Evolutionary conservation across 2,797 vertebrate species (phyloP).

Genomic region (Sebastolobus altivelis): DNA sequence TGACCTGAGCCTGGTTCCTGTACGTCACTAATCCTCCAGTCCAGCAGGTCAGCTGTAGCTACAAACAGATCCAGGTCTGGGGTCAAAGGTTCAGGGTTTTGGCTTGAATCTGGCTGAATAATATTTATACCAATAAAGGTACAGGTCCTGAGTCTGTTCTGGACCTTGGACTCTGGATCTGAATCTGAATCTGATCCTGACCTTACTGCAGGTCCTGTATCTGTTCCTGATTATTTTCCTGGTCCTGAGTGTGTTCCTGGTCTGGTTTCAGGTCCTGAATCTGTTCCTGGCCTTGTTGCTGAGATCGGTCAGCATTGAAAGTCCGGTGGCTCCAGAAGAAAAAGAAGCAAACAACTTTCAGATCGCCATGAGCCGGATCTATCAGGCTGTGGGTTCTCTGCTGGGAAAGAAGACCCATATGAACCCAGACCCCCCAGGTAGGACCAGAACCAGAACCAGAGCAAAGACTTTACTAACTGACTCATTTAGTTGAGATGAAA

Average conservation of each 20-base stretch:
- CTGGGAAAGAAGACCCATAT: constrained; percentile 22
- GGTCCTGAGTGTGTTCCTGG: background rate
- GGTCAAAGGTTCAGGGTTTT: background rate
- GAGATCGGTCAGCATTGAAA: constrained; percentile 88
- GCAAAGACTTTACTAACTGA: background rate
- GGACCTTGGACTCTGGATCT: too few species aligned
- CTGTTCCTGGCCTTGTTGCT: constrained; percentile 76
- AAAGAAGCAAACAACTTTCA: constrained; percentile 89
- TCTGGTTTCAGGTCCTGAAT: background rate
- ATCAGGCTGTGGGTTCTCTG: constrained; percentile 65
- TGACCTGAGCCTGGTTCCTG: background rate
- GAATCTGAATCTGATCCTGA: too few species aligned
- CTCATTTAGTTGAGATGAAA: background rate
- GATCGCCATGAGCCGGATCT: constrained; percentile 87
- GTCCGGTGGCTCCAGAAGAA: constrained; percentile 78
- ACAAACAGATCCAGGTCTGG: background rate
- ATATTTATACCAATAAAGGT: too few species aligned
- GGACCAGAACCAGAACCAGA: background rate
- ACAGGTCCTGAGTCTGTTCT: background rate
- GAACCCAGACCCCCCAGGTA: constrained; percentile 18
- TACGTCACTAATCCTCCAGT: background rate
- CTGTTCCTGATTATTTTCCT: background rate
- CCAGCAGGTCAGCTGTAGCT: constrained; percentile 1
- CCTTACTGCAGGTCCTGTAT: too few species aligned
- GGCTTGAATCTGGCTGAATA: too few species aligned